Percentiles rank a stretch among this genome's conserved stretches.
Conservation (phyloP, 2,888 invertebrate genomes). For the Pasiphila rectangulata region DNA sequence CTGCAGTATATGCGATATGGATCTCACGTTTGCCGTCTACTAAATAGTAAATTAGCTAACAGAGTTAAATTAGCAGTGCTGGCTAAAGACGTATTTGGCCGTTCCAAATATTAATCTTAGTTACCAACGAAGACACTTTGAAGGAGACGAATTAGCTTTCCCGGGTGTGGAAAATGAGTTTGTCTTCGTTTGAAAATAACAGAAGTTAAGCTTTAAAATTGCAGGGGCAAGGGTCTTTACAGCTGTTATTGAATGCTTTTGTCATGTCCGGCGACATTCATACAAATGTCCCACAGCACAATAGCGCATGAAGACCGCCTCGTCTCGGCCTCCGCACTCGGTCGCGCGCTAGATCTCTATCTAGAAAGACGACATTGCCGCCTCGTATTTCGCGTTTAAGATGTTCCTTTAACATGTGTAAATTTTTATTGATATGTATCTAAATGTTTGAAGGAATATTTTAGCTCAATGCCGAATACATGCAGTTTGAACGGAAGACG, state of each 20-base stretch:
- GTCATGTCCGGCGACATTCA: slow-evolving; percentile 42
- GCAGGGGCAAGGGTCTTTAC: slow-evolving; percentile 31
- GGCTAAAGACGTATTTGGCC: slow-evolving; percentile 39
- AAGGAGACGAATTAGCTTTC: slow-evolving; percentile 5
- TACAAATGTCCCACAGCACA: slow-evolving; percentile 41
- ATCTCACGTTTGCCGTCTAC: slow-evolving; percentile 75
- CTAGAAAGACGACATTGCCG: slow-evolving; percentile 40
- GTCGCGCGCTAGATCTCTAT: slow-evolving; percentile 44
- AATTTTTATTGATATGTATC: slow-evolving; percentile 42
- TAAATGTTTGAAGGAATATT: slow-evolving; percentile 30
- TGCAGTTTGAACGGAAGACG: slow-evolving; percentile 18
- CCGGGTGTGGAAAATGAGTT: background rate
- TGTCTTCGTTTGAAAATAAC: background rate
- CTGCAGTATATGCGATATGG: slow-evolving; percentile 67
- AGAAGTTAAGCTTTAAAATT: slow-evolving; percentile 27
- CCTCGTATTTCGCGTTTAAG: slow-evolving; percentile 39
- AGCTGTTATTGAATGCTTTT: slow-evolving; percentile 45
- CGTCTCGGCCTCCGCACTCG: slow-evolving; percentile 31
- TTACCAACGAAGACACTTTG: background rate
- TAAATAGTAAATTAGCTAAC: slow-evolving; percentile 77
- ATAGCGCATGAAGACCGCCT: slow-evolving; percentile 35
- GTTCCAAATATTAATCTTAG: slow-evolving; percentile 28
- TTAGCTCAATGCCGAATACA: slow-evolving; percentile 28
- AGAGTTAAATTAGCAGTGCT: slow-evolving; percentile 64
- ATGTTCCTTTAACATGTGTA: slow-evolving; percentile 41